Evolutionary conservation across 1,140 invertebrate genomes (phyloP).

Genomic region (Pentalonia nigronervosa): DNA sequence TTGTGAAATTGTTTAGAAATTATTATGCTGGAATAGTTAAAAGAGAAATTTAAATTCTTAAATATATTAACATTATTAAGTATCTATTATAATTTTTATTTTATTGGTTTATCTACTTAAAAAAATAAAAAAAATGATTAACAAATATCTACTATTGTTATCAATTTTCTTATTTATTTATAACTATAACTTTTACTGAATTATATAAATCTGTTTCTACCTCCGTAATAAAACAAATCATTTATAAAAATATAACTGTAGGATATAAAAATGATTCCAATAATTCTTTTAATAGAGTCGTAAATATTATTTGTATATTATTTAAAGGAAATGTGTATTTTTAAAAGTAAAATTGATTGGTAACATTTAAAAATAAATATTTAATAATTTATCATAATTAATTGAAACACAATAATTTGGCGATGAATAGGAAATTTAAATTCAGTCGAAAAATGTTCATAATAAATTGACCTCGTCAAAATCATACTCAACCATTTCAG

Average conservation of each 20-base stretch:
- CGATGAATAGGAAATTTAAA: not conserved
- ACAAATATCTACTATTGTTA: not conserved
- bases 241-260: not conserved
- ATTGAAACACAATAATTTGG: not conserved
- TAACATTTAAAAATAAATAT: not conserved
- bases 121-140: not conserved
- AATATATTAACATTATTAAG: not conserved
- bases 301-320: constrained; percentile 8
- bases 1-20: not conserved
- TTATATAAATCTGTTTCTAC: not conserved
- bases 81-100: not conserved
- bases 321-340: not conserved
- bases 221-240: not conserved
- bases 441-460: not conserved
- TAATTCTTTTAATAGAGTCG: not conserved
- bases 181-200: not conserved
- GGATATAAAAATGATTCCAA: not conserved
- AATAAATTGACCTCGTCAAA: constrained; percentile 19
- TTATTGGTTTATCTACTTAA: not conserved
- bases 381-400: constrained; percentile 21
- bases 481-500: constrained; percentile 26
- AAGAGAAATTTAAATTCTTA: not conserved
- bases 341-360: not conserved
- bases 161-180: not conserved
- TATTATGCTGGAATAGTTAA: not conserved